Base-by-base conservation (phyloP, 2,797 vertebrate species). In the Enteromius treurensis region DNA sequence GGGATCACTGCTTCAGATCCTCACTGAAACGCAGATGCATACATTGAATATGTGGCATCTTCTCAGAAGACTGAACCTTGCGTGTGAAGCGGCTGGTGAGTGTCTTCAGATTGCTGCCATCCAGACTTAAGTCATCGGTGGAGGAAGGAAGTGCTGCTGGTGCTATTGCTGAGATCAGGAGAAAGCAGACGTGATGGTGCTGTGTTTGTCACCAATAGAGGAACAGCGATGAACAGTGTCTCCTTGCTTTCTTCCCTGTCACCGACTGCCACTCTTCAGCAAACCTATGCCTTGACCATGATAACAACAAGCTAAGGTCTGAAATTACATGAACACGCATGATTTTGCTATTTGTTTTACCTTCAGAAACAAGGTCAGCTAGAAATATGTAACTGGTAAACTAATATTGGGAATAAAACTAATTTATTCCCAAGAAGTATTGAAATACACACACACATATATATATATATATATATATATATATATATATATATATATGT, bases 61-160 rank as follows among this genome's bases (percentile, higher is more conserved):
- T 42, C n/a, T 62, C 10, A 21, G 37, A 47, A 13, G 23, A 42
- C 10, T 7, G 26, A 32, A 58, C 11, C 3, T 23, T 83, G 29
- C 3, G 7, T 78, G 53, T 34, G 10, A 47, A 17, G 8, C 13
- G 5, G 26, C 21, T 67, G 4, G 5, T 62, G 13, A 32, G 23
- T 3, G 55, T 14, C 51, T 23, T 74, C 26, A 17, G 45, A 32
- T 62, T 1, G 1, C 32, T n/a, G 40, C 26, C 14, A 13, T 49
- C 71, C 79, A 75, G 60, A 69, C 71, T 77, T 74, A 32, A 42
- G 78, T 85, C 67, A n/a, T 80, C 73, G 23, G 29, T 34, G 47
- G 21, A 77, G 84, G 88, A 87, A 88, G 81, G 83, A 88, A 89
- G 68, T 17, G 7, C 47, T 70, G 82, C 68, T 71, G 17, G 37